Base-by-base conservation (phyloP, 2,797 vertebrate genomes). In the Catharus ustulatus region DNA sequence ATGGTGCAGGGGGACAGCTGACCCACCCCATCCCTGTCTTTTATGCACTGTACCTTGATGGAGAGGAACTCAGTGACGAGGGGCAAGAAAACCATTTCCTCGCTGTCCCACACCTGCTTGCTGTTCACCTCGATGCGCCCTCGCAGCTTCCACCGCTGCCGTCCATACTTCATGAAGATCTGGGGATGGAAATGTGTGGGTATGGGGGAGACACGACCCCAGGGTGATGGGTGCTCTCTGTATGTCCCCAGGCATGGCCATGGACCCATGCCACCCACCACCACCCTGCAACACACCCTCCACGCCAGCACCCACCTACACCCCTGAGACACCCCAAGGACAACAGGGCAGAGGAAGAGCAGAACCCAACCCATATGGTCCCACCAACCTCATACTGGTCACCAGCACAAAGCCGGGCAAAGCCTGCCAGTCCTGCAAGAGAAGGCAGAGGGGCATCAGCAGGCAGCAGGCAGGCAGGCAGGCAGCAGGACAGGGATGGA, bases 51-150 rank as follows among this genome's bases (percentile, higher is more conserved):
- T 97, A 99, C 99, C 99, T 99, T 99, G 94, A 99, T 99, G 59
- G 98, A 98, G 57, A 99, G 98, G 96, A 99, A 99, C 87, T 99
- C 99, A 0, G 98, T 99, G 96, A 99, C 96, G 15, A 99, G 99
- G 3, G 99, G 99, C 91, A 99, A 96, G 94, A 99, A 99, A 78
- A 99, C 97, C 96, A 98, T 99, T 57, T 99, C 99, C 86, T 99
- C 99, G 14, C 98, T 99, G 98, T 99, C 99, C 99, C 99, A 99
- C 97, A 99, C 98, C 95, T 99, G 99, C 95, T 99, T 99, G 90
- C 98, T 98, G 43, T 99, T 99, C 55, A 98, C 97, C 96, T 99
- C 99, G 23, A 99, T 99, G 80, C 98, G 98, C 13, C 99, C 99
- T 15, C 98, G 97, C 34, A 99, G 97, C 96, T 98, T 99, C 99